Percentiles rank a stretch among this genome's conserved stretches.
phyloP scores from a whole-genome alignment of 2,113 vertebrate genomes.

The Acanthisitta chloris region DNA sequence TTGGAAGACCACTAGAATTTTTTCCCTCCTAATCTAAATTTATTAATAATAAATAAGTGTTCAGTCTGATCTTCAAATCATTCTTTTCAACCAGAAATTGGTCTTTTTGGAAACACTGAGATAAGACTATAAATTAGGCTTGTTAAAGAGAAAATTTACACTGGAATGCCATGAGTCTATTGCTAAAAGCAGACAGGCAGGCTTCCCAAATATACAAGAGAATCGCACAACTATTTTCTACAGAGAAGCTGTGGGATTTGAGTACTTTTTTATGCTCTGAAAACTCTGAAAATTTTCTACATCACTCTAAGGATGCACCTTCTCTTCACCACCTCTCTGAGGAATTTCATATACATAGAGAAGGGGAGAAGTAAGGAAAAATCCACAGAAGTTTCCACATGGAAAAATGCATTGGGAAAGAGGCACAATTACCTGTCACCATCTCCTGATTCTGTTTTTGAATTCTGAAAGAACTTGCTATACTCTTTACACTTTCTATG shows the following conservation, averaged over 20 bases:
- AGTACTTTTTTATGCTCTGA: constrained; percentile 45
- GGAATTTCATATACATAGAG: not conserved
- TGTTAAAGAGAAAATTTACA: not conserved
- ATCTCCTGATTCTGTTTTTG: not conserved
- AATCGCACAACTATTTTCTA: constrained; percentile 17
- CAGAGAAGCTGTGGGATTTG: not conserved
- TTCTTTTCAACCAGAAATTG: not conserved
- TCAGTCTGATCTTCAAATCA: not conserved
- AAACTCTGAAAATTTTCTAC: constrained; percentile 5
- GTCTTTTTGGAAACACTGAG: not conserved
- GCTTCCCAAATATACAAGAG: constrained; percentile 11
- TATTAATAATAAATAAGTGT: not conserved
- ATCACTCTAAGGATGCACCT: not conserved
- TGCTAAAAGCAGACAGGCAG: constrained; percentile 4
- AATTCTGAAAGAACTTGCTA: not conserved
- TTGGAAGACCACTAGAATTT: not conserved
- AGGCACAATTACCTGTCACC: not conserved
- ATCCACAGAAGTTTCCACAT: not conserved
- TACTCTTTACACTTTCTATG: not conserved
- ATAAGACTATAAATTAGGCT: not conserved
- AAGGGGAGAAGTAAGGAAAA: not conserved
- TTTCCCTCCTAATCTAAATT: not conserved
- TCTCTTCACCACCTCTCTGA: not conserved
- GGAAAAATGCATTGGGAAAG: not conserved
- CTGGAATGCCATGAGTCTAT: not conserved